Conservation (phyloP, 2,888 invertebrate species). For the Ariolimax columbianus region DNA sequence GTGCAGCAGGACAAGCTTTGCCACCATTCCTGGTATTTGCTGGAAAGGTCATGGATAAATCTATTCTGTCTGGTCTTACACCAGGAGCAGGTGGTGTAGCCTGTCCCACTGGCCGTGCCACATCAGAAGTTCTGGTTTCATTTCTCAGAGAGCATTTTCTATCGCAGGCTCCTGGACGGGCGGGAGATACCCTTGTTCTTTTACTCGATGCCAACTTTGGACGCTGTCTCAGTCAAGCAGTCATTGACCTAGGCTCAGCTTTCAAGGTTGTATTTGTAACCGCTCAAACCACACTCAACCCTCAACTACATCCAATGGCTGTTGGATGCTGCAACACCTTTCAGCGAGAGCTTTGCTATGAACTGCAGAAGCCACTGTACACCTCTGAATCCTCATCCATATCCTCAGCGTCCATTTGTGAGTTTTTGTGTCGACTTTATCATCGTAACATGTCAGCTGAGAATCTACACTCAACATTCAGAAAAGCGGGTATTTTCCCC, state of each 20-base stretch:
- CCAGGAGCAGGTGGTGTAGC: constrained; percentile 47
- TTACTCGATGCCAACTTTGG: constrained; percentile 47
- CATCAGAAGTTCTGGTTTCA: constrained; percentile 46
- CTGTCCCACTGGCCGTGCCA: constrained; percentile 37
- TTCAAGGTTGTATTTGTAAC: constrained; percentile 51
- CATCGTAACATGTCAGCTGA: constrained; percentile 52
- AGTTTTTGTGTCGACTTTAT: constrained; percentile 51
- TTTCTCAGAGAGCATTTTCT: constrained; percentile 48
- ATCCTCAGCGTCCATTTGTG: constrained; percentile 48
- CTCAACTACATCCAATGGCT: constrained; percentile 52
- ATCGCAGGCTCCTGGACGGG: constrained; percentile 47
- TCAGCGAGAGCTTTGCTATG: constrained; percentile 51
- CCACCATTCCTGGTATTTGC: constrained; percentile 50
- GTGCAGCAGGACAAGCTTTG: constrained; percentile 50
- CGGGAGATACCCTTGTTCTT: constrained; percentile 45
- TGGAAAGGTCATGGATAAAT: constrained; percentile 49
- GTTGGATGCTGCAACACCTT: constrained; percentile 52
- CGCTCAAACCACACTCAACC: constrained; percentile 44
- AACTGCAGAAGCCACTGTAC: constrained; percentile 50
- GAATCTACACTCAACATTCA: constrained; percentile 48
- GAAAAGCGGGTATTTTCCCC: constrained; percentile 51
- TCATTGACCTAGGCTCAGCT: constrained; percentile 49
- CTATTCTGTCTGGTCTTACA: constrained; percentile 35
- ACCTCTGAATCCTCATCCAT: constrained; percentile 44
- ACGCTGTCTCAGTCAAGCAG: constrained; percentile 45